Evolutionary conservation across 2,888 invertebrate genomes (phyloP).

Genomic region (Leptinotarsa juncta): DNA sequence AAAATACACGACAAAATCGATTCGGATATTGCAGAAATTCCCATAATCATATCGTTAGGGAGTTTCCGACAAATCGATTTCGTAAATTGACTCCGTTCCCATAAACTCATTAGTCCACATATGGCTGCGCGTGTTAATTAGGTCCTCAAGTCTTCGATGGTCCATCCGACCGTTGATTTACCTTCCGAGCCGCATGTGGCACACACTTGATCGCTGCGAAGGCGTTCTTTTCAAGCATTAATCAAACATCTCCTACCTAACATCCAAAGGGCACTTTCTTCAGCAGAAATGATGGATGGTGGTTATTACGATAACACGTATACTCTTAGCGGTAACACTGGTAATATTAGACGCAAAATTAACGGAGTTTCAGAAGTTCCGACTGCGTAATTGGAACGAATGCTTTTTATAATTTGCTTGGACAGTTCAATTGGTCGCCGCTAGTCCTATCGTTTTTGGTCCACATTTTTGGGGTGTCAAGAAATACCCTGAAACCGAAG

Average conservation of each 20-base stretch:
- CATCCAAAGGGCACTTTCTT: slow-evolving; percentile 47
- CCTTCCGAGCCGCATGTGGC: slow-evolving; percentile 49
- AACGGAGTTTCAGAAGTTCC: slow-evolving; percentile 25
- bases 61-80: slow-evolving; percentile 51
- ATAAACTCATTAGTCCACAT: slow-evolving; percentile 57
- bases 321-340: slow-evolving; percentile 38
- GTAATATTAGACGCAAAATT: slow-evolving; percentile 33
- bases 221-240: slow-evolving; percentile 48
- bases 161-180: slow-evolving; percentile 45
- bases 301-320: slow-evolving; percentile 46
- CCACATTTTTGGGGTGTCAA: not conserved
- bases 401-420: slow-evolving; percentile 32
- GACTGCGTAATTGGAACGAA: slow-evolving; percentile 22
- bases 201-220: slow-evolving; percentile 47
- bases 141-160: slow-evolving; percentile 43
- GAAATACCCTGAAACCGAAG: no score
- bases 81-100: slow-evolving; percentile 55
- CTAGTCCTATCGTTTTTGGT: not conserved
- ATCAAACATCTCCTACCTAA: slow-evolving; percentile 45
- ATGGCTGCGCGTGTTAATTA: slow-evolving; percentile 58
- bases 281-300: slow-evolving; percentile 43
- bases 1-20: not conserved
- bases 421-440: not conserved
- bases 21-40: slow-evolving; percentile 21
- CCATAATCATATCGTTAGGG: slow-evolving; percentile 39